Evolutionary conservation across 2,113 vertebrate genomes (phyloP), one percentile per base, ranked within the genome.

Genomic region (Elachura formosa): DNA sequence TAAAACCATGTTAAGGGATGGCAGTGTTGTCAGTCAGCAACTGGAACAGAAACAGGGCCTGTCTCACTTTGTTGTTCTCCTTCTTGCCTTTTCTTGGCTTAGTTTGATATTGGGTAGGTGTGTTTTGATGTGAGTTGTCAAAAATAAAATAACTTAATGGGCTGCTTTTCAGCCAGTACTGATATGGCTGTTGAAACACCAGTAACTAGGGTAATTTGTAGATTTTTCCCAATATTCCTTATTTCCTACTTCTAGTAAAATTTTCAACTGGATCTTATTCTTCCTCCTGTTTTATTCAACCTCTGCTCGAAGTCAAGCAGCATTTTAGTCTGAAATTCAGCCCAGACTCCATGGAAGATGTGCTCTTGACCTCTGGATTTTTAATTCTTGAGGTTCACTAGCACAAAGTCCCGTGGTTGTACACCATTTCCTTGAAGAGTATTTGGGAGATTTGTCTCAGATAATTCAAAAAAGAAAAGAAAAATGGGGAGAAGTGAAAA

Each of bases 11-110:
- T 98, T 96, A 97, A 98, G 96, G 98, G 98, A 97, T 98, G 98
- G 98, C 98, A 98, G 98, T 97, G 97, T 97, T 99, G 98, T 99
- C 98, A 98, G 98, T 98, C 98, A 98, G 96, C 82, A 95, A 94
- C 80, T 95, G 96, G 97, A 98, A 98, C 96, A 98, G 97, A 97
- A 97, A 95, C 71, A 82, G 23, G 0, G 12, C 59, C 71, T 66
- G 4, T 71, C 59, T 93, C 94, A 68, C 87, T 83, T 68, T 90
- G 77, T 94, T 56, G 0, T 86, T 95, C 79, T 85, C 29, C 40
- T 48, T 48, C n/a, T 86, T 41, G 14, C 26, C 54, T 90, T 93
- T 84, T 75, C 78, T 62, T 67, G 51, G 14, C 63, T 80, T 71
- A 82, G 22, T 82, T 89, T 88, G 62, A 55, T 62, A 16, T 41